These are phyloP conservation scores for Blastobasis adustella DNA, from an alignment of 2,888 invertebrate species.

Conservation along the genomic window DNA sequence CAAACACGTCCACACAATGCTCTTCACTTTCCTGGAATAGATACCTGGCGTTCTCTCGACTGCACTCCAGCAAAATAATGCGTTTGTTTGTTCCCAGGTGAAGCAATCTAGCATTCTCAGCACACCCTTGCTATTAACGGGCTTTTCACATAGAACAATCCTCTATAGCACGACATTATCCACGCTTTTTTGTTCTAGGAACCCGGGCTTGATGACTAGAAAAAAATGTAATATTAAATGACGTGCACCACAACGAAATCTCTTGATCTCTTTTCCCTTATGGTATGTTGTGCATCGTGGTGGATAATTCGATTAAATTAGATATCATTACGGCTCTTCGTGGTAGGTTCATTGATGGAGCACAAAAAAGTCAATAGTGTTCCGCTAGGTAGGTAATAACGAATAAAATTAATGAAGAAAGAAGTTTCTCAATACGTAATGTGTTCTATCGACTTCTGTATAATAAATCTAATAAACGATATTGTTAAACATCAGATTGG, in stretches of 20 bases:
- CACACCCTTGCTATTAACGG: slow-evolving; percentile 22
- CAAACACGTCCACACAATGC: not conserved
- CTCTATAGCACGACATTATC: slow-evolving; percentile 1
- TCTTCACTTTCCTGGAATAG: not conserved
- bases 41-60: too few relatives aligned
- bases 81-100: slow-evolving; percentile 25
- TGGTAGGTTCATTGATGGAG: slow-evolving; percentile 12
- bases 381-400: not conserved
- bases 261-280: slow-evolving; percentile 4
- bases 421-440: too few relatives aligned
- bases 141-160: slow-evolving; percentile 20
- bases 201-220: slow-evolving; percentile 13
- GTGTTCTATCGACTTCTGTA: too few relatives aligned
- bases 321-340: slow-evolving; percentile 27
- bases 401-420: too few relatives aligned
- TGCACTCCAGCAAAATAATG: too few relatives aligned
- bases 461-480: too few relatives aligned
- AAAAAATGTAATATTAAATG: slow-evolving; percentile 18
- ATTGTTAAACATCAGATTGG: too few relatives aligned
- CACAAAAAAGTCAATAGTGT: slow-evolving; percentile 8
- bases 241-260: not conserved
- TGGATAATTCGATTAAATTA: slow-evolving; percentile 45
- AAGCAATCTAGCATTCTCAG: slow-evolving; percentile 21
- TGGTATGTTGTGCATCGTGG: slow-evolving; percentile 27
- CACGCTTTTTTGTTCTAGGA: slow-evolving; percentile 12